Percentiles rank a stretch among this genome's conserved stretches.
Evolutionary conservation across 2,113 vertebrate genomes (phyloP).

Genomic region (Caloenas nicobarica): DNA sequence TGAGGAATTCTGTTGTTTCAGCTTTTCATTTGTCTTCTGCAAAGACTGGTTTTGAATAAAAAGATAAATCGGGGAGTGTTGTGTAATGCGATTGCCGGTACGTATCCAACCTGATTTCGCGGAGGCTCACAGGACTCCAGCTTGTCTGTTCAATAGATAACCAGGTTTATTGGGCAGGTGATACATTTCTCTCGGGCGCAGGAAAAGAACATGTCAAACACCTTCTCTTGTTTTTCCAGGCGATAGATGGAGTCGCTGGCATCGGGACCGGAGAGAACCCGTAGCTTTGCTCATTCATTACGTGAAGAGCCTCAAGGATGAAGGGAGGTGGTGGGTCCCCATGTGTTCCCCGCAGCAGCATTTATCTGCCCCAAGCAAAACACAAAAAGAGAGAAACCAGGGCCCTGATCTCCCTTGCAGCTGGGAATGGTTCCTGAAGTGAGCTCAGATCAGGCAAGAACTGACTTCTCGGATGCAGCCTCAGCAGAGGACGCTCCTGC

Average conservation of each 20-base stretch:
- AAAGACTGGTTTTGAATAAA: constrained; percentile 46
- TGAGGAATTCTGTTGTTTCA: constrained; percentile 36
- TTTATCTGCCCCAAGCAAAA: neutral
- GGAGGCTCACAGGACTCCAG: neutral
- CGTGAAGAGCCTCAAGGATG: rapidly evolving
- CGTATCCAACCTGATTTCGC: constrained; percentile 3
- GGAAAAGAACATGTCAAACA: neutral
- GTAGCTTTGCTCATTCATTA: rapidly evolving
- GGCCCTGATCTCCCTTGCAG: neutral
- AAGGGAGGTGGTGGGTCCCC: neutral
- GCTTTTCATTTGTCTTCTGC: constrained; percentile 57
- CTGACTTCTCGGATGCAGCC: neutral
- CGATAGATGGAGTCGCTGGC: neutral
- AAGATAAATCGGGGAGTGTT: neutral
- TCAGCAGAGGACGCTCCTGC: neutral
- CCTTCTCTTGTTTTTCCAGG: neutral
- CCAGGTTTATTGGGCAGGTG: constrained; percentile 17
- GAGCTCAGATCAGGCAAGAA: neutral
- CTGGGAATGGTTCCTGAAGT: neutral
- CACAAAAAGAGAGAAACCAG: neutral
- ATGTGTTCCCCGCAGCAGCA: rapidly evolving
- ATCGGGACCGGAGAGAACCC: rapidly evolving
- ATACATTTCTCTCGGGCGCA: neutral
- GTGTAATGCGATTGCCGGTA: neutral
- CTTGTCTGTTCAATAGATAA: constrained; percentile 35